These are phyloP conservation scores for Enteromius anoplus DNA, from an alignment of 2,797 vertebrate species.

Conservation along the genomic window DNA sequence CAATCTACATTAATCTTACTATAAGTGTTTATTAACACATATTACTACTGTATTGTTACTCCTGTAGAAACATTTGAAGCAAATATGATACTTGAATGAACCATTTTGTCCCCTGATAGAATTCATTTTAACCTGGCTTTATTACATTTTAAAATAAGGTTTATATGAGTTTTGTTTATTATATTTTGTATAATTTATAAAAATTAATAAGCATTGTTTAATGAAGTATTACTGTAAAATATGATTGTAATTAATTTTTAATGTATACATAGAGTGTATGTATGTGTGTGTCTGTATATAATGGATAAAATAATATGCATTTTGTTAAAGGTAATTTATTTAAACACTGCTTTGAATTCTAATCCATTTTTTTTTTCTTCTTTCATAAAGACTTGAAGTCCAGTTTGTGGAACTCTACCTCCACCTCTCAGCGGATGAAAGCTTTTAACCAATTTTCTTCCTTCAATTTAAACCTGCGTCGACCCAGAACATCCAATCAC, in stretches of 20 bases:
- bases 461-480: conserved; percentile 81
- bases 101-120: too few species aligned
- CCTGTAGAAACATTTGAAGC: neutral
- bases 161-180: too few species aligned
- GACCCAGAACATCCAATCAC: conserved; percentile 71
- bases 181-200: too few species aligned
- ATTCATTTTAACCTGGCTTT: neutral
- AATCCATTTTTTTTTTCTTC: neutral
- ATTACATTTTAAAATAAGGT: neutral
- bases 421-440: conserved; percentile 79
- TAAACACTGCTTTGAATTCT: neutral
- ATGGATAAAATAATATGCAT: too few species aligned
- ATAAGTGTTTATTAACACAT: neutral
- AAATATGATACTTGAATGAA: neutral
- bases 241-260: too few species aligned
- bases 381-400: conserved; percentile 64
- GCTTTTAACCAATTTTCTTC: conserved; percentile 81
- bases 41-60: neutral
- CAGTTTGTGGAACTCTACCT: conserved; percentile 77
- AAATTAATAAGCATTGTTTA: too few species aligned
- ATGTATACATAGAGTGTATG: too few species aligned
- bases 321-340: neutral
- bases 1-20: neutral
- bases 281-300: too few species aligned
- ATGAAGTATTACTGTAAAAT: too few species aligned